Base-by-base conservation (phyloP, 1,140 invertebrate genomes). In the Anastatus disparis region DNA sequence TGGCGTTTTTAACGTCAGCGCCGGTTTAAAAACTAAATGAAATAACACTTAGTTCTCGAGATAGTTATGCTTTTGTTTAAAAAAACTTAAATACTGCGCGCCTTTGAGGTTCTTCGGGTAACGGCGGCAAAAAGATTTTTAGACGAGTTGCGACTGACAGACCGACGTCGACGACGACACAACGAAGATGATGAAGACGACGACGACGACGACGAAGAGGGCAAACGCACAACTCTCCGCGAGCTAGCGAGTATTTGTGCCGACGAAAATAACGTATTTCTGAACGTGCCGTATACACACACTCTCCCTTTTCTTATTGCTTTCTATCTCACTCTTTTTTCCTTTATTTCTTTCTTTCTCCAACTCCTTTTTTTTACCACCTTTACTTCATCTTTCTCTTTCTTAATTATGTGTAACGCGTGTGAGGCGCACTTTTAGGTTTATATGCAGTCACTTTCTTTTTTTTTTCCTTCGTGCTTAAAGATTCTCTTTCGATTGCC, bases 231-330 rank as follows among this genome's bases (percentile, higher is more conserved):
- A 74, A 81, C 70, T 78, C 78, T 74, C 70, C 61, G 75, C 20
- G 27, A n/a, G 52, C 73, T 74, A 80, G 70, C 76, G 77, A 78
- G 76, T 81, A 84, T 84, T 82, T 77, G 79, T 81, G 82, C 76
- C 74, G 84, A 86, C 81, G 79, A 86, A 86, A 86, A 86, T 86
- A 86, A 85, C 84, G 80, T 78, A 79, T 84, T 81, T 82, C 79
- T 79, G 68, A 69, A 76, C 74, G 76, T 76, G 77, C 77, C 62
- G 38, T 40, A 46, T 42, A 26, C 44, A 13, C 46, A 13, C 59
- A 1, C 73, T 38, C 71, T 73, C 66, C 2, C 3, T 29, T 56
- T 7, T 1, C 6, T 15, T 22, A 42, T 0, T 29, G 10, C 6
- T 7, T 12, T 15, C 40, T 27, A 71, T 74, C 71, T 63, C n/a